Evolutionary conservation across 2,113 vertebrate genomes (phyloP), one percentile per base, ranked within the genome.

Genomic region (Microcebus lehilahytsara): DNA sequence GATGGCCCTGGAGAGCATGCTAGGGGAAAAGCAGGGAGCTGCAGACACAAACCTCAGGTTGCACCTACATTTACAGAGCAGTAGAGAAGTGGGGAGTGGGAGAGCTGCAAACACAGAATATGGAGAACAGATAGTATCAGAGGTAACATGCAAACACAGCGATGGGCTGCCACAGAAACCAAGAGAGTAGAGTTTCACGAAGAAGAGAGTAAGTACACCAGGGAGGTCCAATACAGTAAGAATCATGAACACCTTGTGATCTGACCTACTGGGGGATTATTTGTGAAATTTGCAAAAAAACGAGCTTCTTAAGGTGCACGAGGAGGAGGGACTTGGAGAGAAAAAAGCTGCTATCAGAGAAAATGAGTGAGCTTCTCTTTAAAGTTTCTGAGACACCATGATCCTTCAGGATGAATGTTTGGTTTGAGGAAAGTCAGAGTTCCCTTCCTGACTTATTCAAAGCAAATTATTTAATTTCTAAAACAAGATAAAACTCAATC

Each of bases 91-190:
- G 20, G n/a, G 16, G 30, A 0, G 25, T 3, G 20, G n/a, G 16
- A 34, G 22, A 10, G 2, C 9, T 30, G 60, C 22, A 37, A 14
- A 53, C 6, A 0, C 0, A 0, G 51, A 19, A 4, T 0, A 2
- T 11, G n/a, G 51, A 77, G 46, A n/a, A 6, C n/a, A 19, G 40
- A 51, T 1, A 8, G 20, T 37, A 5, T 5, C 5, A 58, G 42
- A 22, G 9, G 25, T 25, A 1, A 32, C 56, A 11, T 0, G 5
- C 10, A 16, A 4, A 40, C 32, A 13, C 46, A 9, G 30, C 32
- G 8, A 0, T 1, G 8, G 32, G 6, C 42, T 32, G 0, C 32
- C 49, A 49, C n/a, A 2, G 25, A 77, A 25, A 60, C 42, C 37
- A 22, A 0, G 20, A 56, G 42, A 71, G 34, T 6, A 9, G 17